Conservation (phyloP, 2,113 vertebrate genomes). For the Dromiciops gliroides region DNA sequence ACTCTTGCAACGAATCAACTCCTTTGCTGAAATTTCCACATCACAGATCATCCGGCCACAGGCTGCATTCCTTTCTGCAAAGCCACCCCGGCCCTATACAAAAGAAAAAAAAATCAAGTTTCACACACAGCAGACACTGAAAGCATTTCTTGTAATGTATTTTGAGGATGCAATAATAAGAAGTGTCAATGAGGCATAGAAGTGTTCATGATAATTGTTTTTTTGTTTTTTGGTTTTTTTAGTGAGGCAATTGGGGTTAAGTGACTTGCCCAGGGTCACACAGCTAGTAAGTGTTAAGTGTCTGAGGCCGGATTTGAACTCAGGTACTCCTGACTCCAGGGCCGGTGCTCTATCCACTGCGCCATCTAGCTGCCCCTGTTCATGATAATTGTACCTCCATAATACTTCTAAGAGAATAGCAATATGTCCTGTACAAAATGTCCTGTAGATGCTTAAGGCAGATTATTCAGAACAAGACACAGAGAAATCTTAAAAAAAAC, state of each 20-base stretch:
- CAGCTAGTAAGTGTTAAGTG: no score
- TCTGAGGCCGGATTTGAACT: no score
- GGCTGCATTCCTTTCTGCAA: constrained; percentile 95
- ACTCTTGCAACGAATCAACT: constrained; percentile 97
- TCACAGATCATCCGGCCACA: constrained; percentile 97
- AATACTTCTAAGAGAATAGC: constrained; percentile 10
- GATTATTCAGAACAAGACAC: not conserved
- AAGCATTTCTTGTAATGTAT: constrained; percentile 21
- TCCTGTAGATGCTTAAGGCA: not conserved
- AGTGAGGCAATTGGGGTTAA: no score
- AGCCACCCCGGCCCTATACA: constrained; percentile 91
- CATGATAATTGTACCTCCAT: constrained; percentile 12
- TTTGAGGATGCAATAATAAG: constrained; percentile 15
- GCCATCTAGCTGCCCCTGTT: no score
- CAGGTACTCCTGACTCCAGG: no score
- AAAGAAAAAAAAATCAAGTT: constrained; percentile 26
- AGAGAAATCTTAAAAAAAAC: not conserved
- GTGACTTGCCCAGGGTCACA: no score
- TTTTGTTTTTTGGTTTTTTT: no score
- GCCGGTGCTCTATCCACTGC: no score
- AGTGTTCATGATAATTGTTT: constrained; percentile 16
- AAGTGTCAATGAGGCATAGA: not conserved
- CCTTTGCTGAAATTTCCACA: constrained; percentile 96
- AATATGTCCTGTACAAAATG: constrained; percentile 45
- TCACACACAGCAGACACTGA: constrained; percentile 22